A percentile compares a stretch with the other conserved stretches of the same genome.
phyloP scores from a whole-genome alignment of 2,797 vertebrate genomes.

The Champsocephalus gunnari region DNA sequence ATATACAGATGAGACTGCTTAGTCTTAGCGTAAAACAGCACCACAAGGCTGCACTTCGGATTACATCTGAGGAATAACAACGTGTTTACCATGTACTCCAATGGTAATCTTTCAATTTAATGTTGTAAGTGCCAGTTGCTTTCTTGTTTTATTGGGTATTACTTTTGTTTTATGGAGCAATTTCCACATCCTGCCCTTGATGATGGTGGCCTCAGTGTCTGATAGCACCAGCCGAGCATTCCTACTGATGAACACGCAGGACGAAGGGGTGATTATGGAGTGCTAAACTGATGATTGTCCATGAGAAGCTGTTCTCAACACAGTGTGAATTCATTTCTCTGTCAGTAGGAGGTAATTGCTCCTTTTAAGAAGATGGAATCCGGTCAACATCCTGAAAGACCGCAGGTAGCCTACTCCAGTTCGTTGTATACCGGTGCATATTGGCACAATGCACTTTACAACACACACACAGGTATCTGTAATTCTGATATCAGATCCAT shows the following conservation, averaged over 20 bases:
- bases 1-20: slow-evolving; percentile 75
- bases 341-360: slow-evolving; percentile 81
- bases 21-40: slow-evolving; percentile 65
- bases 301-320: slow-evolving; percentile 80
- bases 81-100: slow-evolving; percentile 82
- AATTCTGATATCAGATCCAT: slow-evolving; percentile 64
- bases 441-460: slow-evolving; percentile 4
- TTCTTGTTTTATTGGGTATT: slow-evolving; percentile 86
- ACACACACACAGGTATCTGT: slow-evolving; percentile 14
- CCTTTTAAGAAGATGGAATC: slow-evolving; percentile 83
- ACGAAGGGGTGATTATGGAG: slow-evolving; percentile 80
- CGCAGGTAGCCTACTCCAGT: slow-evolving; percentile 66
- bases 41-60: slow-evolving; percentile 80
- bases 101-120: slow-evolving; percentile 83
- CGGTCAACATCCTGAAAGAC: slow-evolving; percentile 67
- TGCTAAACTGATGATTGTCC: slow-evolving; percentile 84
- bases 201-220: slow-evolving; percentile 79
- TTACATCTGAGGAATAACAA: slow-evolving; percentile 79
- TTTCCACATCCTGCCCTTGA: slow-evolving; percentile 82
- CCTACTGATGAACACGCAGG: slow-evolving; percentile 77
- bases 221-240: slow-evolving; percentile 62
- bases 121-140: slow-evolving; percentile 80
- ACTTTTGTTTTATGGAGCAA: slow-evolving; percentile 88
- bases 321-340: slow-evolving; percentile 79
- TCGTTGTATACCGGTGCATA: slow-evolving; percentile 40